Percentiles rank a stretch among this genome's conserved stretches.
Evolutionary conservation across 2,113 vertebrate species (phyloP).

Genomic region (Cygnus buccinator): DNA sequence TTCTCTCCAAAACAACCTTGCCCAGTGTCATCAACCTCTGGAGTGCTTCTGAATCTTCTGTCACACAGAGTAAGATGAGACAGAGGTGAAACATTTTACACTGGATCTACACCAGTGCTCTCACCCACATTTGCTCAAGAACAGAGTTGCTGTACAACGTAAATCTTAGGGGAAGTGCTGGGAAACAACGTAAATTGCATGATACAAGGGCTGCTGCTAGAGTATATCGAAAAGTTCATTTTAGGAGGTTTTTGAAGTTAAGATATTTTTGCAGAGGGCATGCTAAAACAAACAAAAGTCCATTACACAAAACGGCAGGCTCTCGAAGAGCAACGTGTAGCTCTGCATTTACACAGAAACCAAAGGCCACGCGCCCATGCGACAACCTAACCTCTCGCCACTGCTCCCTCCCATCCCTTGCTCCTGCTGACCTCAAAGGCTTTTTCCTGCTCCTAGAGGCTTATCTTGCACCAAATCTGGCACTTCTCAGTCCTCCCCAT

Average conservation of each 20-base stretch:
- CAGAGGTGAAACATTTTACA: background rate
- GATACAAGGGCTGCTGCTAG: background rate
- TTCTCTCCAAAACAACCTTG: background rate
- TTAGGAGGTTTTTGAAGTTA: background rate
- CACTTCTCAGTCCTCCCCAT: background rate
- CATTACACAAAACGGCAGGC: background rate
- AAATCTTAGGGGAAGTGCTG: background rate
- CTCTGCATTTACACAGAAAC: background rate
- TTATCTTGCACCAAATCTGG: constrained; percentile 57
- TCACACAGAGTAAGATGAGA: background rate
- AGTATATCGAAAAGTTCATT: background rate
- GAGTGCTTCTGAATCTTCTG: background rate
- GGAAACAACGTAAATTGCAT: background rate
- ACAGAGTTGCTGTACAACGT: background rate
- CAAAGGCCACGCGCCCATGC: background rate
- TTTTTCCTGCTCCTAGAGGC: constrained; percentile 34
- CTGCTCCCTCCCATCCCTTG: background rate
- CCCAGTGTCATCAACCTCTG: background rate
- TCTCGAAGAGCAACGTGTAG: rapidly evolving
- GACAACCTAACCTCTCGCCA: background rate
- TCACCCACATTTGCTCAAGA: background rate
- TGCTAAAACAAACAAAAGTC: background rate
- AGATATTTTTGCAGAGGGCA: background rate
- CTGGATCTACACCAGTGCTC: background rate
- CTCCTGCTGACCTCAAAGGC: background rate